Evolutionary conservation across 2,113 vertebrate genomes (phyloP).

Genomic region (Hippoglossus stenolepis): DNA sequence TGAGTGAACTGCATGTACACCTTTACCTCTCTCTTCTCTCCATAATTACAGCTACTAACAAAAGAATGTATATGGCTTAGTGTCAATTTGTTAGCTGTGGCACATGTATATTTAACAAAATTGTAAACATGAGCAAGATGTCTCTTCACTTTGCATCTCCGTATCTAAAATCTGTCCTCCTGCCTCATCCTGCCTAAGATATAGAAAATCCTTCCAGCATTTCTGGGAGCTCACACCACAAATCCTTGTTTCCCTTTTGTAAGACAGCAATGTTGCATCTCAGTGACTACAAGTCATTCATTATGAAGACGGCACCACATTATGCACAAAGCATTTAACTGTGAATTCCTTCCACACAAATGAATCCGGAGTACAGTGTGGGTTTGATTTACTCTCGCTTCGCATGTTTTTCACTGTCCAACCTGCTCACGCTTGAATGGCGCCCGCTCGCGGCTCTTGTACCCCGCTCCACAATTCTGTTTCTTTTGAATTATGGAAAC

Average conservation of each 20-base stretch:
- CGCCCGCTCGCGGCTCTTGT: neutral
- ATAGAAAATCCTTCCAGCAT: neutral
- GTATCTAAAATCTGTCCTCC: too few species aligned
- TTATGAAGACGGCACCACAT: constrained; percentile 43
- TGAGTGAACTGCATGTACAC: neutral
- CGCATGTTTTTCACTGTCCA: constrained; percentile 16
- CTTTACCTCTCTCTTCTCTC: neutral
- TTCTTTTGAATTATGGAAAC: constrained; percentile 36
- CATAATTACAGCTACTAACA: neutral
- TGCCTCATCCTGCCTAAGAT: neutral
- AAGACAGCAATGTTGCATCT: constrained; percentile 11
- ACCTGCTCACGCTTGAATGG: constrained; percentile 21
- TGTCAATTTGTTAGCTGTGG: too few species aligned
- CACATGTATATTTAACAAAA: too few species aligned
- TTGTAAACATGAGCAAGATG: too few species aligned
- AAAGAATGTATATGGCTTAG: too few species aligned
- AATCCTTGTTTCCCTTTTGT: constrained; percentile 23
- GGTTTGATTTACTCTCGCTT: constrained; percentile 28
- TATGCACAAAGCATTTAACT: constrained; percentile 40
- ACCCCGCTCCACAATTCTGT: neutral
- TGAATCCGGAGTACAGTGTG: neutral
- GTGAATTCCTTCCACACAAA: constrained; percentile 33
- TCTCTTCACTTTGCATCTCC: too few species aligned
- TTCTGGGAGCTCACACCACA: neutral
- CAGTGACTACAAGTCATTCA: constrained; percentile 32